Percentiles rank a stretch among this genome's conserved stretches.
These are phyloP conservation scores for Pecten maximus DNA, from an alignment of 2,888 invertebrate species.

Conservation along the genomic window DNA sequence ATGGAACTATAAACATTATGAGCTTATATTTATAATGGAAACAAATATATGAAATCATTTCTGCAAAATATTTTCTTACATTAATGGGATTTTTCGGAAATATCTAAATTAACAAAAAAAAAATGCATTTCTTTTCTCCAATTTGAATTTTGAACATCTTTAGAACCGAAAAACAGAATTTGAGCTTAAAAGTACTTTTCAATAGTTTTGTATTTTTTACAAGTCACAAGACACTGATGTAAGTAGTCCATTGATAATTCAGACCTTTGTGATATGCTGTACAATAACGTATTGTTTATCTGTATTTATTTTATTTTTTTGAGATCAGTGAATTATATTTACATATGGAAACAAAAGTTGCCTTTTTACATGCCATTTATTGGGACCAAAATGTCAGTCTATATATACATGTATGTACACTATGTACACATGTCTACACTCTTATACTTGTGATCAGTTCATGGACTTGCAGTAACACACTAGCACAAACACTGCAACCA, in stretches of 20 bases:
- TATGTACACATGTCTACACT: background rate
- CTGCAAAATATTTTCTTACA: background rate
- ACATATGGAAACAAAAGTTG: background rate
- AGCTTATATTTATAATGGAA: background rate
- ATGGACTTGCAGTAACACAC: background rate
- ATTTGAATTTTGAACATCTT: background rate
- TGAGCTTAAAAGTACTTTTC: too few relatives aligned
- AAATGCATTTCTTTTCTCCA: background rate
- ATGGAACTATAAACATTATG: background rate
- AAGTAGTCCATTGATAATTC: background rate
- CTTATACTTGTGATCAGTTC: background rate
- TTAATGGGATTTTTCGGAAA: background rate
- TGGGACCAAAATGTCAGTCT: conserved; percentile 24
- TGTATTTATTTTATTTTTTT: background rate
- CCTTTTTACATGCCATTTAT: conserved; percentile 30
- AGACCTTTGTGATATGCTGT: background rate
- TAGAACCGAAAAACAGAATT: too few relatives aligned
- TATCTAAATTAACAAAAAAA: background rate
- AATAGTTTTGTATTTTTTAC: background rate
- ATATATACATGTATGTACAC: conserved; percentile 24
- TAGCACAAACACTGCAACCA: background rate
- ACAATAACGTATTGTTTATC: background rate
- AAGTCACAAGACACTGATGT: background rate
- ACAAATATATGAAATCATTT: background rate
- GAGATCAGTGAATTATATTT: conserved; percentile 19